Evolutionary conservation across 2,888 invertebrate genomes (phyloP).

Genomic region (Parapristionchus giblindavisi): DNA sequence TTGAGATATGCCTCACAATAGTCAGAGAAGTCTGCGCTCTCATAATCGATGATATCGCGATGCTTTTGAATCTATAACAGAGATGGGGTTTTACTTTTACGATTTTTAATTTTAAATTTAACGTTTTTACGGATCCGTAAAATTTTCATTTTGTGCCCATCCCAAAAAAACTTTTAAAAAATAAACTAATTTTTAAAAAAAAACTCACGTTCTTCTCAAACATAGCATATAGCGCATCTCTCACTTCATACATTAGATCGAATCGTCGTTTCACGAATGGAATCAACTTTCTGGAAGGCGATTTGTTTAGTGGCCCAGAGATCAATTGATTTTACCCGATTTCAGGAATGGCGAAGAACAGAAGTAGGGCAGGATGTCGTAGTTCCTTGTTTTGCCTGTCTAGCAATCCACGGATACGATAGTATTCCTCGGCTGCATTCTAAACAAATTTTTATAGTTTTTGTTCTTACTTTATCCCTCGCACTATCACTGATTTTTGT

Average conservation of each 20-base stretch:
- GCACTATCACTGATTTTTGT: not conserved
- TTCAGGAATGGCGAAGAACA: conserved; percentile 3
- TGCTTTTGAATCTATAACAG: conserved; percentile 13
- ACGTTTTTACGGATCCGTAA: too few relatives aligned
- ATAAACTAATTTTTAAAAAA: not conserved
- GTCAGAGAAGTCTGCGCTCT: not conserved
- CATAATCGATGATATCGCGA: conserved; percentile 19
- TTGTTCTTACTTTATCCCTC: not conserved
- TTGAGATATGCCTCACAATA: conserved; percentile 33
- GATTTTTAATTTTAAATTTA: too few relatives aligned
- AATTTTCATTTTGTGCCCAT: not conserved
- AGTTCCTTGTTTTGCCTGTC: not conserved
- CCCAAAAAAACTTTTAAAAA: not conserved
- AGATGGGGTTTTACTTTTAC: too few relatives aligned
- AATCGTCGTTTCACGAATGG: conserved; percentile 4
- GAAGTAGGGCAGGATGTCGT: conserved; percentile 4
- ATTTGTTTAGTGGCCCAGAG: not conserved
- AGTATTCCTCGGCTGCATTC: conserved; percentile 4
- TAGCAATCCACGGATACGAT: not conserved
- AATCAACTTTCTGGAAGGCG: not conserved
- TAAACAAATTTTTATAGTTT: not conserved
- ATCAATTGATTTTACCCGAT: not conserved
- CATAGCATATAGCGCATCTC: conserved; percentile 19
- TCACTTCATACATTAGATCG: conserved; percentile 3
- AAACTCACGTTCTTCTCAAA: conserved; percentile 6